A percentile compares a stretch with the other conserved stretches of the same genome.
These are phyloP conservation scores for Pristionchus fissidentatus DNA, from an alignment of 2,888 invertebrate genomes.

Conservation along the genomic window DNA sequence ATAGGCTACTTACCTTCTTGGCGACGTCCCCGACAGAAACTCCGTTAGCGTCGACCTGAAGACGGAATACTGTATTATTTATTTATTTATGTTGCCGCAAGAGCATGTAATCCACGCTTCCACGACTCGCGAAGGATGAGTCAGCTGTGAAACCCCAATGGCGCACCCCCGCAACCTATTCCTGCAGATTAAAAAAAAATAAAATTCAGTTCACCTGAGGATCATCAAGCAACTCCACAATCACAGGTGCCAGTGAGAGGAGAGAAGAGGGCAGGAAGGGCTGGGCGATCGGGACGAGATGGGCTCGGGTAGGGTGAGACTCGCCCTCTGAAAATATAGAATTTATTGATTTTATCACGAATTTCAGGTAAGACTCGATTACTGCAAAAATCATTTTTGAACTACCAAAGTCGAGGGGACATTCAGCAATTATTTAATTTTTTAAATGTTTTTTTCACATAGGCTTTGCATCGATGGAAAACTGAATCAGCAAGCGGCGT, in stretches of 20 bases:
- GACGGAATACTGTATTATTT: not conserved
- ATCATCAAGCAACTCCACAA: conserved; percentile 94
- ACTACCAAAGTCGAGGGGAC: not conserved
- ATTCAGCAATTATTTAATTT: not conserved
- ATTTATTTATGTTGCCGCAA: too few relatives aligned
- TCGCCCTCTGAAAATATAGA: conserved; percentile 62
- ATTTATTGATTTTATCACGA: not conserved
- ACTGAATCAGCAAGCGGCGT: too few relatives aligned
- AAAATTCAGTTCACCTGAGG: conserved; percentile 85
- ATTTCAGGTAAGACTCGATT: not conserved
- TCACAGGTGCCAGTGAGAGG: conserved; percentile 94
- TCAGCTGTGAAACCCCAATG: not conserved
- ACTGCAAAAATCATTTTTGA: not conserved
- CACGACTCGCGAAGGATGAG: not conserved
- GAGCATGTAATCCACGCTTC: too few relatives aligned
- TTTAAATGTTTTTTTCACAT: too few relatives aligned
- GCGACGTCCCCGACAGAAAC: conserved; percentile 93
- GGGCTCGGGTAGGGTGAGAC: conserved; percentile 75
- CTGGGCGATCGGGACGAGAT: conserved; percentile 88
- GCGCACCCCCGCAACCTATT: too few relatives aligned
- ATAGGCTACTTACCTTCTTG: conserved; percentile 86
- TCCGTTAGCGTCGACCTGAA: conserved; percentile 87
- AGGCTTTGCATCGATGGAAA: too few relatives aligned
- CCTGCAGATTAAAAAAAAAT: too few relatives aligned
- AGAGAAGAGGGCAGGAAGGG: conserved; percentile 96